Evolutionary conservation across 2,888 invertebrate species (phyloP), one percentile per base, ranked within the genome.

Genomic region (Dimorphilus gyrociliatus): DNA sequence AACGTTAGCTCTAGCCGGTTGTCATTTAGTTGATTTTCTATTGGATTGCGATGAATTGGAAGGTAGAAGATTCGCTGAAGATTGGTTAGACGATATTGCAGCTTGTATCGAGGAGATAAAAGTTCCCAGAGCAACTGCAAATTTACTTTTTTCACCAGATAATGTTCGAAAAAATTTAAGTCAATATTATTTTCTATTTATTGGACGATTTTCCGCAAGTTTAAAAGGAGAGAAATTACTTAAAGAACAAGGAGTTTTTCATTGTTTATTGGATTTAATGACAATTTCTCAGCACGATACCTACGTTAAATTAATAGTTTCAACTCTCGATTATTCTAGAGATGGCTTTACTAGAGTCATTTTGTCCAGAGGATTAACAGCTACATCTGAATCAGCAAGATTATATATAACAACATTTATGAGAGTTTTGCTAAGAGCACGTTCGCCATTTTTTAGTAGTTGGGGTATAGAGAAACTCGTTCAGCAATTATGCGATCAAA

Each of bases 351-450:
- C 49, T 50, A 58, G 73, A 18, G 55, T 69, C 17, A 64, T 72
- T 15, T 55, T 72, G 16, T 59, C 63, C 19, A 66, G 67, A 38
- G 69, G 68, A 4, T 52, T 72, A 17, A 65, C 66, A 1, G 60
- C 64, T 10, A 53, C 60, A 12, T 54, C 60, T 39, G 69, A 74
- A 54, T 58, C 70, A 47, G 49, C 52, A 39, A 70, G 82, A 23
- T 63, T 88, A 23, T 97, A 92, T 64, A 77, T 84, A 0, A 88
- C 90, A 1, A 82, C 84, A 60, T 82, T 88, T 62, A 68, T 94
- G 42, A 73, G 82, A 39, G 77, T 90, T 7, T 64, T 94, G 42
- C 66, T 92, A 32, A 70, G 90, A 38, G 55, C 60, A 3, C 50
- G 54, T 16, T 55, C 62, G n/a, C 53, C 51, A 15, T 59, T 59